Evolutionary conservation across 2,888 invertebrate species (phyloP), one percentile per base, ranked within the genome.

Genomic region (Lasioglossum pauxillum): DNA sequence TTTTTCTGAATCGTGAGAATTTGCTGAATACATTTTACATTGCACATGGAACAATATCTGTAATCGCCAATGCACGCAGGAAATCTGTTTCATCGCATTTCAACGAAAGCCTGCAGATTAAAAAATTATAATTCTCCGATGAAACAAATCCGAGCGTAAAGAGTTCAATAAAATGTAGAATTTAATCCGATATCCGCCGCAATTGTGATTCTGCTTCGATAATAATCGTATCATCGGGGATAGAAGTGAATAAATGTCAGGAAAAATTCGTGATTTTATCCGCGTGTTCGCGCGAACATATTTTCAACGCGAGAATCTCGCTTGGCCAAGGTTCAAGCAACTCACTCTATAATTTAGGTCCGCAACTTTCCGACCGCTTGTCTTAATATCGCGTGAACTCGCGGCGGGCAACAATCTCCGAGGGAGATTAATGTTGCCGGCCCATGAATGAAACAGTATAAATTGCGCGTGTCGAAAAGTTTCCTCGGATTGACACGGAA

Each of bases 401-500:
- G 53, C 38, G 41, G 27, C 60, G 27, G 10, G n/a, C 35, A 46
- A 41, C 69, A 71, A 69, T 53, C 49, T 57, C 71, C 57, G 12
- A 0, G 41, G 14, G 41, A 72, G 71, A 72, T 69, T 53, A 57
- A 72, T 46, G 71, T 14, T 16, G 41, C 16, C 72, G 12, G 12
- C n/a, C 27, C 38, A 5, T 27, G 71, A 57, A 41, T 31, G 71
- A 57, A 78, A 78, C 78, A 31, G 57, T 72, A 78, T 78, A 78
- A 78, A 78, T 38, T 57, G 57, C 53, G 19, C 78, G 41, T 3
- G 78, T 78, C 78, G 71, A 78, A 57, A 78, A 71, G 71, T 78
- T 78, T 72, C n/a, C 41, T 0, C 27, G n/a, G 71, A 78, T 78
- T 78, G 53, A 72, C 57, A 72, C 27, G 71, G 71, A 41, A 44